Evolutionary conservation across 1,140 invertebrate genomes (phyloP), one percentile per base, ranked within the genome.

Genomic region (Drosophila nikananu): DNA sequence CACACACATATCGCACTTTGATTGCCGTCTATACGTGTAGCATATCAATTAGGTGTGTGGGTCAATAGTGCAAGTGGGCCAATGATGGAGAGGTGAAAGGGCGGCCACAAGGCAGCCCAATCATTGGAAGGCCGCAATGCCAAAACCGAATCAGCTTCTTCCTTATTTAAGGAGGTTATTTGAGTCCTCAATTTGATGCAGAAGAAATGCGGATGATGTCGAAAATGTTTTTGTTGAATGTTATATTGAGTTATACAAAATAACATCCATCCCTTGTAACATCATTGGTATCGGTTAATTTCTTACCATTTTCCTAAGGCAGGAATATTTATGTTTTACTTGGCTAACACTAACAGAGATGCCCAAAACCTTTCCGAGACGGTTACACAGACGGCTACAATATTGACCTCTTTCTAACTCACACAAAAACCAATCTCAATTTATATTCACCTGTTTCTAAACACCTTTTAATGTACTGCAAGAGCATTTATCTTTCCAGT

Each of bases 31-130:
- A 63, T 54, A 86, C 37, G 83, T 79, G 70, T 52, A 61, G 79
- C 83, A 86, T 86, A 86, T 83, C 80, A 86, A 86, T 86, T 83
- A 83, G 76, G 83, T 83, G 68, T 86, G 80, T 76, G 78, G 83
- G 83, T 86, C 79, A 76, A 86, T 86, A 79, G 83, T 78, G 78
- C 63, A 86, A 73, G 78, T 68, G 82, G 71, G 51, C 51, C 59
- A 75, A 75, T 62, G 44, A 68, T 39, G 27, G 66, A 52, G 63
- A 68, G 41, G 63, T 68, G 66, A 70, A 68, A 41, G 44, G 25
- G 35, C 35, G 21, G 10, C 54, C 35, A 39, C 65, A 62, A 42
- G 62, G 62, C 57, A 32, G 15, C 13, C 37, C 27, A 42, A 42
- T 44, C 42, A 32, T 49, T 25, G 21, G 25, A 7, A 6, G 65